A percentile compares a stretch with the other conserved stretches of the same genome.
Conservation (phyloP, 2,113 vertebrate genomes). For the Hemiprocne comata region DNA sequence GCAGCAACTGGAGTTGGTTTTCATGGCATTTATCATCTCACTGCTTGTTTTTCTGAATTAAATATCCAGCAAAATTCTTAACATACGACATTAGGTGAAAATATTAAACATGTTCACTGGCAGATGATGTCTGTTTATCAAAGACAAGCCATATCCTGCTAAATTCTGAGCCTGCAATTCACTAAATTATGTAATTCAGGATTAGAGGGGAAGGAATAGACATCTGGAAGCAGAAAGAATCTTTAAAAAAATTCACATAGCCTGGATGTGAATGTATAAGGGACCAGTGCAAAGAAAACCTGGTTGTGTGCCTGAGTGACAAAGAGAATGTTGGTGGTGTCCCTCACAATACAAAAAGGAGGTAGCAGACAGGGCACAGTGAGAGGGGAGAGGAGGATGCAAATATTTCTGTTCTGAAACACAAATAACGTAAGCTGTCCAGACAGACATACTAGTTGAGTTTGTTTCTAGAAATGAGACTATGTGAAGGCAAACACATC, state of each 20-base stretch:
- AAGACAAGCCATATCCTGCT: not conserved
- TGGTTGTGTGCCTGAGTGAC: not conserved
- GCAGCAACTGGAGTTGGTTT: not conserved
- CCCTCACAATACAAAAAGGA: not conserved
- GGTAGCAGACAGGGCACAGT: not conserved
- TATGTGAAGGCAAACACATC: not conserved
- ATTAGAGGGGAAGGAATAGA: not conserved
- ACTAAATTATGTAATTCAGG: not conserved
- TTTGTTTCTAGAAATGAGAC: not conserved
- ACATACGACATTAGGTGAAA: not conserved
- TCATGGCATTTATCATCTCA: not conserved
- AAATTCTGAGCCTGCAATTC: not conserved
- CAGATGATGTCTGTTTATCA: not conserved
- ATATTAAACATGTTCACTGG: not conserved
- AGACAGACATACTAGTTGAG: not conserved
- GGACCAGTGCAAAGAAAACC: not conserved
- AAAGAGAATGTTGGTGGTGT: not conserved
- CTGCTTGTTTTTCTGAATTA: conserved; percentile 11
- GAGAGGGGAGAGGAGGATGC: not conserved
- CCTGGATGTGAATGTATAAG: not conserved
- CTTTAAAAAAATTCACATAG: not conserved
- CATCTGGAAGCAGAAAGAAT: not conserved
- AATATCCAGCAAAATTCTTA: not conserved
- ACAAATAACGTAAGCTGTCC: not conserved
- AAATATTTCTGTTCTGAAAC: not conserved